Base-by-base conservation (phyloP, 2,797 vertebrate species). In the Sebastes jordani region DNA sequence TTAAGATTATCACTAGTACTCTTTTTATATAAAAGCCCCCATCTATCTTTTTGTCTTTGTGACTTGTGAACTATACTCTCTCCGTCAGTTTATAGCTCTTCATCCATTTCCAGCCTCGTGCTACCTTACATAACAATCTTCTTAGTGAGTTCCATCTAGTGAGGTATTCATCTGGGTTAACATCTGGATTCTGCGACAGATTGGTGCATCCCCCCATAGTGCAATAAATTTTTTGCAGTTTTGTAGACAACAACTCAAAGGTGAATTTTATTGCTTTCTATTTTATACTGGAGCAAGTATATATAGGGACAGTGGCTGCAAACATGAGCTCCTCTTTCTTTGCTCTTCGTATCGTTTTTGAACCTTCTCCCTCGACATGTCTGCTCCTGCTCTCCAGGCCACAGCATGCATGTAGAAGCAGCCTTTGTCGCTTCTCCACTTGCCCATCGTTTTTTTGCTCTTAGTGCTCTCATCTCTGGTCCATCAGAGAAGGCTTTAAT, bases 381-480 rank as follows among this genome's bases (percentile, higher is more conserved):
- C 91, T 74, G 72, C 69, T 90, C 95, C 86, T 95, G 93, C 83
- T 81, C 75, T 66, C 58, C 32, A 38, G 78, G 71, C 75, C 64
- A 73, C 23, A 86, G 85, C 86, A 82, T 84, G 86, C 84, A 87
- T 60, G 67, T 74, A 79, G 72, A 86, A 78, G 64, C 83, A 66
- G 36, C 52, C 29, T 73, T 65, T 13, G 42, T 27, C 29, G 29
- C 66, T 29, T 56, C 11, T 27, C 30, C 16, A 1, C 38, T 56
- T 67, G 22, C 27, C 5, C 56, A n/a, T 55, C 5, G 27, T 29
- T 71, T 23, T 29, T 54, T 64, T 16, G 25, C 42, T 18, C 25
- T 30, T 11, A 42, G 42, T 76, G 62, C 49, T 78, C 64, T 78
- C 66, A 18, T 71, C 68, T 84, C 27, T 77, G 60, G 62, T 27